These are phyloP conservation scores for Teleogryllus occipitalis DNA, from an alignment of 1,140 invertebrate species.

Conservation along the genomic window DNA sequence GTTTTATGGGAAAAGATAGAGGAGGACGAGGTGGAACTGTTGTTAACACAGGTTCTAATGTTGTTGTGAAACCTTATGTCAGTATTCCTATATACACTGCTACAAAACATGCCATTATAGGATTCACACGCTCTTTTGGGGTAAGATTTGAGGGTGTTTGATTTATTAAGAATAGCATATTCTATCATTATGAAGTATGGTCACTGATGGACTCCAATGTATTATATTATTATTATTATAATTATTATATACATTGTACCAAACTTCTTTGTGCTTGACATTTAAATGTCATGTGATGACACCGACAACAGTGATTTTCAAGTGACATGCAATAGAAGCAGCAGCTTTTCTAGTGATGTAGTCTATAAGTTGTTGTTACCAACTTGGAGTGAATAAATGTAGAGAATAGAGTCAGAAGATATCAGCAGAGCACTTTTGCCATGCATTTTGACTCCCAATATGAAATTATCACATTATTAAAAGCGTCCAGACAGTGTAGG, in stretches of 20 bases:
- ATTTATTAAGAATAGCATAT: background rate
- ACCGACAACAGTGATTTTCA: too few relatives aligned
- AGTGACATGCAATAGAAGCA: too few relatives aligned
- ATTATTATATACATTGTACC: background rate
- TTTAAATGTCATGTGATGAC: too few relatives aligned
- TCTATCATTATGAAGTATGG: background rate
- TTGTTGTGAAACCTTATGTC: slow-evolving; percentile 54
- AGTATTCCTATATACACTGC: slow-evolving; percentile 67
- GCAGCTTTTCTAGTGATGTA: too few relatives aligned
- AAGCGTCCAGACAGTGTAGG: too few relatives aligned
- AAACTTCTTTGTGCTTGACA: too few relatives aligned
- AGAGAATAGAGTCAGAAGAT: too few relatives aligned
- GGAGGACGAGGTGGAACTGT: slow-evolving; percentile 58
- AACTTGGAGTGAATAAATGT: too few relatives aligned
- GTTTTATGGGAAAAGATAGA: slow-evolving; percentile 59
- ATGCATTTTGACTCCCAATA: too few relatives aligned
- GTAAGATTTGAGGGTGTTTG: slow-evolving; percentile 34
- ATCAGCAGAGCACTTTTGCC: too few relatives aligned
- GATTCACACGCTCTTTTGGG: slow-evolving; percentile 61
- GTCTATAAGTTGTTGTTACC: too few relatives aligned
- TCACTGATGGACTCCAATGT: background rate
- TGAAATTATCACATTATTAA: too few relatives aligned
- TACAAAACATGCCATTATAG: slow-evolving; percentile 66
- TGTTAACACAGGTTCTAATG: slow-evolving; percentile 59
- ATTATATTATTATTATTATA: background rate